A percentile compares a stretch with the other conserved stretches of the same genome.
phyloP scores from a whole-genome alignment of 1,140 invertebrate species.

The Oryzaephilus surinamensis region DNA sequence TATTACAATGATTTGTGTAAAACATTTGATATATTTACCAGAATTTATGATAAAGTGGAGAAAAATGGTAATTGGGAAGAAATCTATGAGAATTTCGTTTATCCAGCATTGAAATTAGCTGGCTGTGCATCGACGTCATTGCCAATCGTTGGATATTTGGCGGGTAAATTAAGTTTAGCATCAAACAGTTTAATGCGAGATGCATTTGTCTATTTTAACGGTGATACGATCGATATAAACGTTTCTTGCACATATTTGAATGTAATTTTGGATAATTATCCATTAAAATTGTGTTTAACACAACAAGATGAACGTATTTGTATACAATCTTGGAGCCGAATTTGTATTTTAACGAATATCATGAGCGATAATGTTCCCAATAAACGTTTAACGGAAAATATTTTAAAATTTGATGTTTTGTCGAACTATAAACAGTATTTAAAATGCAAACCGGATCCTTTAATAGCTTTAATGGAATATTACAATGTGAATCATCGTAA shows the following conservation, averaged over 20 bases:
- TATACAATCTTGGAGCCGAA: slow-evolving; percentile 23
- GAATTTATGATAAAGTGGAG: slow-evolving; percentile 17
- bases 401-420: slow-evolving; percentile 21
- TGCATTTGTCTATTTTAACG: slow-evolving; percentile 18
- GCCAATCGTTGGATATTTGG: slow-evolving; percentile 19
- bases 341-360: slow-evolving; percentile 21
- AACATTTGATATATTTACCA: slow-evolving; percentile 17
- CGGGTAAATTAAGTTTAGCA: slow-evolving; percentile 17
- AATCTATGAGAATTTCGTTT: slow-evolving; percentile 20
- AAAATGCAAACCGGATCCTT: slow-evolving; percentile 14
- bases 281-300: slow-evolving; percentile 16
- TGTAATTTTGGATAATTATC: slow-evolving; percentile 18
- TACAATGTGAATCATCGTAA: slow-evolving; percentile 12
- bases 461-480: slow-evolving; percentile 17
- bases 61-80: slow-evolving; percentile 23
- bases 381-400: slow-evolving; percentile 17
- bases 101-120: slow-evolving; percentile 22
- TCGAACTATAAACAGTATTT: slow-evolving; percentile 10
- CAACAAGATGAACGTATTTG: slow-evolving; percentile 17
- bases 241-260: slow-evolving; percentile 17
- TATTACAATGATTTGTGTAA: slow-evolving; percentile 23
- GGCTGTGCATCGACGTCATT: slow-evolving; percentile 10
- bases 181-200: slow-evolving; percentile 15
- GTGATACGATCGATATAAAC: slow-evolving; percentile 16
- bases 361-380: too few species aligned